Conservation (phyloP, 2,797 vertebrate species). For the Amphiprion clarkii region DNA sequence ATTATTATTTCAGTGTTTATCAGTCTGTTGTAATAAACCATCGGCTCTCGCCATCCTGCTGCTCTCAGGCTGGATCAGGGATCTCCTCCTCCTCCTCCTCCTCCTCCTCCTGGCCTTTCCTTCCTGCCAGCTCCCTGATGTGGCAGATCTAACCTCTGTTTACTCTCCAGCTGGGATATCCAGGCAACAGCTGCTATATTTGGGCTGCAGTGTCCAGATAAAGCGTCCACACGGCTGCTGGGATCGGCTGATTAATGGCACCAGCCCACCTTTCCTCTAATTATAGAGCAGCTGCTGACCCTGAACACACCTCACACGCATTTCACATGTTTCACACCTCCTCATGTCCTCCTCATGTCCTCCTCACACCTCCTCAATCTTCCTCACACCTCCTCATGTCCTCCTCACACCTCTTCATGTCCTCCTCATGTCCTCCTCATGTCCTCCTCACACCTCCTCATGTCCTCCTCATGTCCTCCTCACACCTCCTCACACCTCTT, state of each 20-base stretch:
- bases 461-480: too few species aligned
- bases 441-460: too few species aligned
- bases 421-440: too few species aligned
- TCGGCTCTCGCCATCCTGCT: constrained; percentile 11
- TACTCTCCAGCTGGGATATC: constrained; percentile 76
- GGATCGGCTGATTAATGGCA: constrained; percentile 65
- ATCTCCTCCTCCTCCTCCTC: constrained; percentile 11
- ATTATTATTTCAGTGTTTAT: too few species aligned
- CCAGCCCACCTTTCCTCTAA: constrained; percentile 75
- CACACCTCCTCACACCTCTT: too few species aligned
- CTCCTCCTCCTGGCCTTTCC: constrained; percentile 44
- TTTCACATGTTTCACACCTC: constrained; percentile 27
- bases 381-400: too few species aligned
- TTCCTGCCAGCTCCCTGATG: constrained; percentile 66
- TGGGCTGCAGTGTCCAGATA: constrained; percentile 76
- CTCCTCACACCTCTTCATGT: too few species aligned
- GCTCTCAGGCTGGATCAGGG: constrained; percentile 43
- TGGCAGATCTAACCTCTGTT: constrained; percentile 75
- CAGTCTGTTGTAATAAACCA: too few species aligned
- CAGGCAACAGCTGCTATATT: constrained; percentile 82
- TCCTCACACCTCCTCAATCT: background rate
- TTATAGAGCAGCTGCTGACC: constrained; percentile 84
- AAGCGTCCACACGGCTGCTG: constrained; percentile 70
- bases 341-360: too few species aligned
- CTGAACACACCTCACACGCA: constrained; percentile 27